Evolutionary conservation across 1,140 invertebrate species (phyloP).

Genomic region (Dolichoris vasculosae): DNA sequence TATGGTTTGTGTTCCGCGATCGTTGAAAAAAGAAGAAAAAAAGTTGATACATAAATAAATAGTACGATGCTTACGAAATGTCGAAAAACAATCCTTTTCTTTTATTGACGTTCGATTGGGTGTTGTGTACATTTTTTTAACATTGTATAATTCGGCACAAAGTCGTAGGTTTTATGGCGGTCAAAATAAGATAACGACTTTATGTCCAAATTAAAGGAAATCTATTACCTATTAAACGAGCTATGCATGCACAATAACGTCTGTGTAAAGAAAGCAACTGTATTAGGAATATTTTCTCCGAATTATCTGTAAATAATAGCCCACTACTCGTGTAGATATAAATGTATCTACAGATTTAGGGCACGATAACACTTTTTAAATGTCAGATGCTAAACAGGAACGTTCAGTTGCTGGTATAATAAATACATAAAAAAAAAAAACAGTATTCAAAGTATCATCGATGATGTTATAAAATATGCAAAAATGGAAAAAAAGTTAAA

Average conservation of each 20-base stretch:
- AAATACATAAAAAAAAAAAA: conserved; percentile 28
- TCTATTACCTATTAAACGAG: not conserved
- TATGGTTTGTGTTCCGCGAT: not conserved
- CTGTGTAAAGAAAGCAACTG: not conserved
- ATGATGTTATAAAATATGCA: conserved; percentile 9
- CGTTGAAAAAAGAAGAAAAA: not conserved
- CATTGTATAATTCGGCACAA: not conserved
- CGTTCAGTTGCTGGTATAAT: conserved; percentile 22
- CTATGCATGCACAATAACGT: not conserved
- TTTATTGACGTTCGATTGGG: not conserved
- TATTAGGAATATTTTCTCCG: conserved; percentile 1
- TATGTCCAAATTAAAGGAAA: not conserved
- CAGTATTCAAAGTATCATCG: conserved; percentile 39
- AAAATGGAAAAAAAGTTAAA: not conserved
- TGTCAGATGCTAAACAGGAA: conserved; percentile 9
- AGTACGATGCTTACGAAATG: not conserved
- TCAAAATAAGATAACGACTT: conserved; percentile 26
- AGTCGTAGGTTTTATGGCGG: conserved; percentile 41
- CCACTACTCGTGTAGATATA: not conserved
- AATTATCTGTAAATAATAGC: conserved; percentile 24
- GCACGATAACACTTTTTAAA: not conserved
- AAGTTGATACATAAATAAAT: not conserved
- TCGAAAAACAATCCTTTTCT: not conserved
- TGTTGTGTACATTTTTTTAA: not conserved
- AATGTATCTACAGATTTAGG: not conserved